Evolutionary conservation across 2,113 vertebrate genomes (phyloP).

Genomic region (Poecile atricapillus): DNA sequence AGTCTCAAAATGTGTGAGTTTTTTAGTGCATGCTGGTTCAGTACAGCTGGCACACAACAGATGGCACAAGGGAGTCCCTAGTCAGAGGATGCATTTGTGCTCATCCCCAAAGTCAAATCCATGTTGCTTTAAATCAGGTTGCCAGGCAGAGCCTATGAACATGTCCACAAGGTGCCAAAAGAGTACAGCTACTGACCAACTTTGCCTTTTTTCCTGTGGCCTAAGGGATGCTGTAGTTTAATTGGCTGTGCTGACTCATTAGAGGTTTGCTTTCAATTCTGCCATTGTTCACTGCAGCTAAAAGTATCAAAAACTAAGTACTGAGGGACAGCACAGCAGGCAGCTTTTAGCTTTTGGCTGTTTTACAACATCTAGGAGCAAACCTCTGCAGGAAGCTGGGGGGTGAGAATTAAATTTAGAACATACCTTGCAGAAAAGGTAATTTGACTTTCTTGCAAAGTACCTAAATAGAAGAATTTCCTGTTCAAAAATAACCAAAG

Average conservation of each 20-base stretch:
- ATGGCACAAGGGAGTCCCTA: neutral
- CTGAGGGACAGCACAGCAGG: neutral
- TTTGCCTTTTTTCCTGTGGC: neutral
- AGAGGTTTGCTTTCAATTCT: neutral
- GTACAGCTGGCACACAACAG: conserved; percentile 33
- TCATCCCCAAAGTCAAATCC: neutral
- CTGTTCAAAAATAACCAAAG: neutral
- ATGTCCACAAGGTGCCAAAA: accelerated
- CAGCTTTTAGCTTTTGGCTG: neutral
- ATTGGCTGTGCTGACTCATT: neutral
- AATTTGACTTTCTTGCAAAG: neutral
- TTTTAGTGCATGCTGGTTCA: neutral
- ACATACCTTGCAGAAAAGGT: neutral
- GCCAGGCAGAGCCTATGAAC: neutral
- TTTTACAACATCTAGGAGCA: neutral
- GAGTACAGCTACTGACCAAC: neutral
- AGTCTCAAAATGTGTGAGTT: neutral
- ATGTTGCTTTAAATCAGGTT: neutral
- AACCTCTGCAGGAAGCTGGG: neutral
- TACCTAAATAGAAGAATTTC: neutral
- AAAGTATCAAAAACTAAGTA: neutral
- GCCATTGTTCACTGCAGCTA: neutral
- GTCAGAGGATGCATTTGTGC: neutral
- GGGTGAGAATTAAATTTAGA: neutral
- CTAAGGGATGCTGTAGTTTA: neutral